Evolutionary conservation across 2,888 invertebrate species (phyloP), one percentile per base, ranked within the genome.

Genomic region (Phortica okadai): DNA sequence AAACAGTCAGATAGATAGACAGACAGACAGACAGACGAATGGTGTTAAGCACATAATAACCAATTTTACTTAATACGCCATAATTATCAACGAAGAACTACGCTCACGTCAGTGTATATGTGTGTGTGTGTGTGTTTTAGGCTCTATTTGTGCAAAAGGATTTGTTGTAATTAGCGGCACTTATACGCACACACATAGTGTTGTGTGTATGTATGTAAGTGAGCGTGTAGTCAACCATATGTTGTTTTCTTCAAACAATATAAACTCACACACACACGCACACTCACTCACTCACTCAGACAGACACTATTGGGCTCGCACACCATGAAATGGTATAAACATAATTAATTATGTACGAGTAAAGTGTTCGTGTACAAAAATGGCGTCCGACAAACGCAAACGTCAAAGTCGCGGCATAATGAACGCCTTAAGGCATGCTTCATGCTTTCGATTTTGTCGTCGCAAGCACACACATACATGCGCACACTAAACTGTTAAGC

Each of bases 31-130:
- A 74, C 77, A 78, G 88, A 84, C 82, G 80, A 88, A 85, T 87
- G 85, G 86, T 86, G 88, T 83, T 85, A 88, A 86, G 87, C 89
- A 88, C 86, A 85, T 89, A 87, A 89, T 86, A 86, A 88, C 89
- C 88, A 86, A 86, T 86, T 86, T 89, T 83, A 81, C 80, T 81
- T 86, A 88, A 86, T 87, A 88, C 89, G 79, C 81, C 87, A 89
- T 88, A 89, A 89, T 89, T 86, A 86, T 87, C 86, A 88, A 76
- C 79, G 84, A 77, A 76, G 67, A 56, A 70, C 74, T 45, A 44
- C 16, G 42, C 42, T 8, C 69, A 56, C 45, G 72, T 42, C 21
- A 62, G 58, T 44, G 74, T 56, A 56, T 74, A 54, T 70, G 56
- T 62, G 64, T 69, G 62, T 76, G 76, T 75, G 67, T 50, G 54